Evolutionary conservation across 2,797 vertebrate genomes (phyloP).

Genomic region (Echiichthys vipera): DNA sequence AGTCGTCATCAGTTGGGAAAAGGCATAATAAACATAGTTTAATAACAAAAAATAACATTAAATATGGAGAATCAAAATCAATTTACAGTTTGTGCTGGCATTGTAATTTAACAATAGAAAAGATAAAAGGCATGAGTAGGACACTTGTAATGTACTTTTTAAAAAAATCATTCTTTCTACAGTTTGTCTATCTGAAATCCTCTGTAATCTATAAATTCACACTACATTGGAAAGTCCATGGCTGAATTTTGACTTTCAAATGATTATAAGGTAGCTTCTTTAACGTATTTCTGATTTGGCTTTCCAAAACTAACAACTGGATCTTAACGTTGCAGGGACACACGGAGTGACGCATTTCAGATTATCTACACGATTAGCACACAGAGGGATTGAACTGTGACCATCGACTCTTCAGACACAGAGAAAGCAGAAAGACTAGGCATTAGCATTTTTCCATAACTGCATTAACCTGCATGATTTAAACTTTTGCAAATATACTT

Average conservation of each 20-base stretch:
- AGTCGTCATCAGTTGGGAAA: conserved; percentile 32
- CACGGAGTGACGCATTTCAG: conserved; percentile 32
- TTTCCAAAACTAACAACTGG: conserved; percentile 18
- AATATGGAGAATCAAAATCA: conserved; percentile 70
- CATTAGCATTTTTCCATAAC: conserved; percentile 14
- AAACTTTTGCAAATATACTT: conserved; percentile 24
- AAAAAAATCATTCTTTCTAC: conserved; percentile 10
- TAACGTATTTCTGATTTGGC: conserved; percentile 16
- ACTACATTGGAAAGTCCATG: background rate
- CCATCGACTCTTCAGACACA: conserved; percentile 12
- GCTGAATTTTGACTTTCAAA: conserved; percentile 1
- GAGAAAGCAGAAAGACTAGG: conserved; percentile 40
- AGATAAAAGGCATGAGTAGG: conserved; percentile 74
- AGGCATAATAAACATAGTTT: conserved; percentile 55
- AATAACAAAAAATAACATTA: conserved; percentile 77
- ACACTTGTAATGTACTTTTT: conserved; percentile 60
- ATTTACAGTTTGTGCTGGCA: conserved; percentile 70
- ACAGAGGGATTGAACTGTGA: conserved; percentile 33
- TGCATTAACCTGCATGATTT: conserved; percentile 42
- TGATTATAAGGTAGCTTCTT: conserved; percentile 6
- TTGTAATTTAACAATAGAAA: conserved; percentile 62
- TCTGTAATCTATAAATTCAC: conserved; percentile 2
- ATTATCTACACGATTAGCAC: conserved; percentile 41
- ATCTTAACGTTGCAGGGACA: conserved; percentile 22
- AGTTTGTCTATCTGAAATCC: conserved; percentile 63